phyloP scores from a whole-genome alignment of 2,797 vertebrate genomes.

The Eupleurogrammus muticus region DNA sequence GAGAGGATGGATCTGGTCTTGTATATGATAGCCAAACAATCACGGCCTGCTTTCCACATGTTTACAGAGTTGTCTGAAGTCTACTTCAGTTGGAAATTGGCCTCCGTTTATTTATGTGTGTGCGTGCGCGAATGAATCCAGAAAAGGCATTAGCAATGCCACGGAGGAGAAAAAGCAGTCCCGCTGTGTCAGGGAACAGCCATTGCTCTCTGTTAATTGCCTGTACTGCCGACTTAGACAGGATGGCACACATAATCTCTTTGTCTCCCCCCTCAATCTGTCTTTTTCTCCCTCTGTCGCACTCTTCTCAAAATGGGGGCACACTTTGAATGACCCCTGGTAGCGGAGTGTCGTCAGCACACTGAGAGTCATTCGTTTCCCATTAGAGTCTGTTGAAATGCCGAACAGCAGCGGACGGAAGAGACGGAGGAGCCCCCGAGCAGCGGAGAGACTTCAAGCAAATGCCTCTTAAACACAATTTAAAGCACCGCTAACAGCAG shows the following conservation, averaged over 20 bases:
- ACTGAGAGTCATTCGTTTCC: conserved; percentile 44
- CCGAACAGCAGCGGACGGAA: conserved; percentile 18
- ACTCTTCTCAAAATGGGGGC: background rate
- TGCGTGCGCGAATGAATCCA: conserved; percentile 8
- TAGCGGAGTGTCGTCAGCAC: conserved; percentile 6
- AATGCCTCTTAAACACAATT: conserved; percentile 39
- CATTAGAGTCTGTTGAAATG: conserved; percentile 29
- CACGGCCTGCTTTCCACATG: conserved; percentile 24
- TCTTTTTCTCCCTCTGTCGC: background rate
- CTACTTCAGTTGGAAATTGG: conserved; percentile 20
- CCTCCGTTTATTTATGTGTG: background rate
- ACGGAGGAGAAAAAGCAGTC: conserved; percentile 22
- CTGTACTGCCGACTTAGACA: conserved; percentile 4
- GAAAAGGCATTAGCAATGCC: conserved; percentile 13
- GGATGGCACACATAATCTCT: conserved; percentile 29
- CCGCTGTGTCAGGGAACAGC: conserved; percentile 13
- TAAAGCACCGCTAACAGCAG: background rate
- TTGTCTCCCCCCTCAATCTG: background rate
- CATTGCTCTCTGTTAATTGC: conserved; percentile 22
- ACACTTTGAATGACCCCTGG: conserved; percentile 32
- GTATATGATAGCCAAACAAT: conserved; percentile 35
- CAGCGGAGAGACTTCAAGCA: conserved; percentile 34
- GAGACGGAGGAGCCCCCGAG: background rate
- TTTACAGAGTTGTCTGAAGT: conserved; percentile 30
- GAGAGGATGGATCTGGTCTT: conserved; percentile 6